Base-by-base conservation (phyloP, 1,140 invertebrate genomes). In the Archivesica marissinica region DNA sequence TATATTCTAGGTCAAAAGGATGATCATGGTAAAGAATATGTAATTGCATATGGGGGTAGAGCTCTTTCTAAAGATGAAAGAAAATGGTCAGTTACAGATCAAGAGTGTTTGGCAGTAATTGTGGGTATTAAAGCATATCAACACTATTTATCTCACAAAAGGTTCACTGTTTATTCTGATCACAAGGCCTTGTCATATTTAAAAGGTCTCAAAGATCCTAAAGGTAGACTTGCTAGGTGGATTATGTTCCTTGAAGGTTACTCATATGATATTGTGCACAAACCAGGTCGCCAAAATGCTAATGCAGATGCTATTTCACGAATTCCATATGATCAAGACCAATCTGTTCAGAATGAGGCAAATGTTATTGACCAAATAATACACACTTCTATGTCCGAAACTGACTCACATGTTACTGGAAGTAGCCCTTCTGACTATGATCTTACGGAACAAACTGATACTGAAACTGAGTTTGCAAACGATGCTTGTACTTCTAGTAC, bases 41-140 rank as follows among this genome's bases (percentile, higher is more conserved):
- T 76, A 0, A 87, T 89, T 41, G 78, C 83, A 9, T 89, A 88
- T 88, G 87, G 79, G 0, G 94, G 94, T 87, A 87, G 94, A 23
- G 84, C 89, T 6, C 78, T 95, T 61, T 25, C 11, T 13, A 25
- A 28, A 35, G 75, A 66, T 59, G 86, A 90, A 74, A 52, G 68
- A 15, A 88, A 80, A 61, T 88, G 87, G 84, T 25, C 56, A 33
- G 41, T 82, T 17, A 61, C 61, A 13, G 72, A 85, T 38, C 47
- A 50, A 25, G 81, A 87, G 64, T 84, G 81, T 35, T 59, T 85
- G 35, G 86, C 74, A 41, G 64, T 87, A 0, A 15, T 85, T 25
- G 86, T 85, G 64, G 86, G 75, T 17, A 59, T 87, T 17, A 50
- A 47, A 1, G 13, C 61, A 38, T 87, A 70, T 30, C 4, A 38